phyloP scores from a whole-genome alignment of 2,888 invertebrate genomes.

The Scaptomyza polygonia region DNA sequence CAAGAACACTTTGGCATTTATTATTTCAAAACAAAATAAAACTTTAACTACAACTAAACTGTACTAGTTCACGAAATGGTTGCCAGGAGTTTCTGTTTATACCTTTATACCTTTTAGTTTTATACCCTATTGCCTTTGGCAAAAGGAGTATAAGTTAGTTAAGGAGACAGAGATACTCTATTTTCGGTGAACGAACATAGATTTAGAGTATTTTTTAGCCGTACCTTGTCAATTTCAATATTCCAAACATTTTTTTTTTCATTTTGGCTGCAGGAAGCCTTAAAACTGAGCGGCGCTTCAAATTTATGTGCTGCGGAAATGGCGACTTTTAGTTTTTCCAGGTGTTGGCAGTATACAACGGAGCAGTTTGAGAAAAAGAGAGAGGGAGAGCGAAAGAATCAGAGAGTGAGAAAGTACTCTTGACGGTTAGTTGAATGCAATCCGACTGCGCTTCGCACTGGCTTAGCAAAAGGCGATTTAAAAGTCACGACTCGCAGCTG shows the following conservation, averaged over 20 bases:
- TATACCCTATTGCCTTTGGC: background rate
- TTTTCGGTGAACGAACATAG: background rate
- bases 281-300: slow-evolving; percentile 59
- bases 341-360: slow-evolving; percentile 50
- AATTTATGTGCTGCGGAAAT: slow-evolving; percentile 72
- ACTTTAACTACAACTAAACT: slow-evolving; percentile 11
- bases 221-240: background rate
- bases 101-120: slow-evolving; percentile 9
- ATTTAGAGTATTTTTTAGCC: slow-evolving; percentile 1
- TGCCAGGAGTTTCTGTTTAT: slow-evolving; percentile 26
- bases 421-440: slow-evolving; percentile 38
- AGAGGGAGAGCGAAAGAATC: background rate
- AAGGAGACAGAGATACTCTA: background rate
- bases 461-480: slow-evolving; percentile 47
- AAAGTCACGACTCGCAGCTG: slow-evolving; percentile 30
- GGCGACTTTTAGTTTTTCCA: slow-evolving; percentile 67
- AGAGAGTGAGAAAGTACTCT: slow-evolving; percentile 8
- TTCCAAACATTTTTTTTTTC: slow-evolving; percentile 14
- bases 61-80: slow-evolving; percentile 13
- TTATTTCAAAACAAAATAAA: background rate
- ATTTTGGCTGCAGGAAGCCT: slow-evolving; percentile 41
- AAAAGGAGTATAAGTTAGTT: background rate
- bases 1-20: slow-evolving; percentile 17
- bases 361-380: background rate
- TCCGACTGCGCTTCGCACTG: slow-evolving; percentile 33